These are phyloP conservation scores for Tachina grossa DNA, from an alignment of 2,888 invertebrate species.

Conservation along the genomic window DNA sequence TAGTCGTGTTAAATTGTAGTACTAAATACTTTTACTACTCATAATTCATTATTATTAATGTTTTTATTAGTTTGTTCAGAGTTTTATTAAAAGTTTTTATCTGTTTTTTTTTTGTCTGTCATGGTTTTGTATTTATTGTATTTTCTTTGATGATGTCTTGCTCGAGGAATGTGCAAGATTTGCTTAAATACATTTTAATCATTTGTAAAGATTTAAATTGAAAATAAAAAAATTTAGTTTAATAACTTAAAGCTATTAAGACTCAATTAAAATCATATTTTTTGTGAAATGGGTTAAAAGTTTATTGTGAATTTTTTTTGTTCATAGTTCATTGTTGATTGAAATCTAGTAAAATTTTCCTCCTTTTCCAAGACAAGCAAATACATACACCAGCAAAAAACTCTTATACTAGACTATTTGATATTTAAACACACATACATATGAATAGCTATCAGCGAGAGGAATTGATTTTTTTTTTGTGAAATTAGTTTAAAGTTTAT, in stretches of 20 bases:
- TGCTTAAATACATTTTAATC: constrained; percentile 61
- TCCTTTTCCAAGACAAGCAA: neutral
- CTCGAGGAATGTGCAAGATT: constrained; percentile 64
- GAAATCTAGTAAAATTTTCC: too few species aligned
- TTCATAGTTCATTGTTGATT: too few species aligned
- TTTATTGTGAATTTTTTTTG: constrained; percentile 23
- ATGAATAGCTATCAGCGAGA: too few species aligned
- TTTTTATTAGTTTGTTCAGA: constrained; percentile 68
- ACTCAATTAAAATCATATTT: constrained; percentile 27
- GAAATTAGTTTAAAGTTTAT: too few species aligned
- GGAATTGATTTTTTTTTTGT: too few species aligned
- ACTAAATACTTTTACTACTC: constrained; percentile 65
- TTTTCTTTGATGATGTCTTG: constrained; percentile 65
- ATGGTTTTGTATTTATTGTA: constrained; percentile 41
- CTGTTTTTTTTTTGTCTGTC: constrained; percentile 1
- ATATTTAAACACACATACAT: too few species aligned
- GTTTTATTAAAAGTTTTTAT: constrained; percentile 62
- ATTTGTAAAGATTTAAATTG: constrained; percentile 48
- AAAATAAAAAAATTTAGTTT: constrained; percentile 7
- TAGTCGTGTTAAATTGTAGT: constrained; percentile 48
- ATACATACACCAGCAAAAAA: neutral
- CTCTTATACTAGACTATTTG: too few species aligned
- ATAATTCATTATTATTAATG: constrained; percentile 70
- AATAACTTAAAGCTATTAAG: constrained; percentile 13
- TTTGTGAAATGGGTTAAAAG: constrained; percentile 59